These are phyloP conservation scores for Petroica traversi DNA, from an alignment of 2,113 vertebrate species.

Conservation along the genomic window DNA sequence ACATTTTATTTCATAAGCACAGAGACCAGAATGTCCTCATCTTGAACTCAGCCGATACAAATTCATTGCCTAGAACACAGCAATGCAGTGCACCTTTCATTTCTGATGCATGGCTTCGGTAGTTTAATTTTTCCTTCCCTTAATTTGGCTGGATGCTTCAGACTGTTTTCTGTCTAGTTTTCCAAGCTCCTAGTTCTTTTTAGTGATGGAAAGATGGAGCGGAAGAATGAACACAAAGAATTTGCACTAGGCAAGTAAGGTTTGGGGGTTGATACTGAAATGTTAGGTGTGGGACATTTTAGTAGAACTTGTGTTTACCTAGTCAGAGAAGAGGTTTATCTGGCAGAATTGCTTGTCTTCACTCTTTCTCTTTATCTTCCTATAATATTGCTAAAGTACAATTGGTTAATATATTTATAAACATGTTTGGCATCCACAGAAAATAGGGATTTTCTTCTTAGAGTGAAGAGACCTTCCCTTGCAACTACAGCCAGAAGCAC, in stretches of 20 bases:
- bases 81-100: neutral
- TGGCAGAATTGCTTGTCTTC: neutral
- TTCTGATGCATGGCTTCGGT: neutral
- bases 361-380: neutral
- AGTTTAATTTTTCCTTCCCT: neutral
- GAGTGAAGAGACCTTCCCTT: neutral
- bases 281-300: neutral
- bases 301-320: neutral
- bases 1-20: neutral
- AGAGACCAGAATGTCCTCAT: neutral
- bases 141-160: neutral
- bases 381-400: neutral
- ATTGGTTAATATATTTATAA: neutral
- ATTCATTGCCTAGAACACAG: neutral
- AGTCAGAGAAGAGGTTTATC: neutral
- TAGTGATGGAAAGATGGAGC: neutral
- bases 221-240: neutral
- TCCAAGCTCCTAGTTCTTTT: neutral
- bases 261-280: neutral
- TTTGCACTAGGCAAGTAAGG: rapidly evolving
- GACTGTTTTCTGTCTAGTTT: neutral
- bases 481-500: neutral
- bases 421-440: neutral
- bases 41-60: neutral
- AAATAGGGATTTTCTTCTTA: neutral